These are phyloP conservation scores for Steinernema hermaphroditum DNA, from an alignment of 2,888 invertebrate genomes.

Conservation along the genomic window DNA sequence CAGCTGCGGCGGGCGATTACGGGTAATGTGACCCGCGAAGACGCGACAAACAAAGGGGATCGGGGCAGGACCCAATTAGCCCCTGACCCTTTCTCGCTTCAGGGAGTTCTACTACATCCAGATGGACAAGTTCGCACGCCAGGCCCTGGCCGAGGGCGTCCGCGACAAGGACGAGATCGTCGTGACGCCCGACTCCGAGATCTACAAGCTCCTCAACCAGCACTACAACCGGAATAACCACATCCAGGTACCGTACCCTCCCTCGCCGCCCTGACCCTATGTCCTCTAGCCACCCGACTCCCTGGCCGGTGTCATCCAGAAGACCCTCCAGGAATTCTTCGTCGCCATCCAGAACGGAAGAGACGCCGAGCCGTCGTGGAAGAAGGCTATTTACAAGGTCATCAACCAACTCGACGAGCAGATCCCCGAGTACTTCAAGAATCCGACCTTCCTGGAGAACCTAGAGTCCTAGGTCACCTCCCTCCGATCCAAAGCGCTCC, in stretches of 20 bases:
- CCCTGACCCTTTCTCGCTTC: constrained; percentile 47
- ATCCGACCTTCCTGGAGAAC: constrained; percentile 97
- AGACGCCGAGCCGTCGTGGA: constrained; percentile 98
- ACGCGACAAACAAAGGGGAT: neutral
- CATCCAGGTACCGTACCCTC: constrained; percentile 76
- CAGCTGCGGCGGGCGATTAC: constrained; percentile 18
- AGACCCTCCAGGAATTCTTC: constrained; percentile 97
- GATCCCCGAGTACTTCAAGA: constrained; percentile 99
- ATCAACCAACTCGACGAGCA: constrained; percentile 98
- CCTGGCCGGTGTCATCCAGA: constrained; percentile 95
- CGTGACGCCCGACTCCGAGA: constrained; percentile 91
- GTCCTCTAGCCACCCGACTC: constrained; percentile 85
- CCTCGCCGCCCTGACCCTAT: neutral
- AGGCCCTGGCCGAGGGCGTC: constrained; percentile 93
- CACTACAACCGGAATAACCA: constrained; percentile 98
- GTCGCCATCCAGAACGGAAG: constrained; percentile 93
- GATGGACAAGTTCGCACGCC: constrained; percentile 99
- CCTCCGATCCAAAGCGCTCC: constrained; percentile 10
- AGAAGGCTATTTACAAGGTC: constrained; percentile 99
- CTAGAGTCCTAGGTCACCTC: constrained; percentile 75
- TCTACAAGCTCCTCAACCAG: constrained; percentile 94
- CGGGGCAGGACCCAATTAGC: neutral
- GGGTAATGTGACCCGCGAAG: constrained; percentile 23
- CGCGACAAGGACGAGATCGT: constrained; percentile 88
- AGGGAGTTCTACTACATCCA: constrained; percentile 99